Conservation (phyloP, 2,888 invertebrate species). For the Cyclophora punctaria region DNA sequence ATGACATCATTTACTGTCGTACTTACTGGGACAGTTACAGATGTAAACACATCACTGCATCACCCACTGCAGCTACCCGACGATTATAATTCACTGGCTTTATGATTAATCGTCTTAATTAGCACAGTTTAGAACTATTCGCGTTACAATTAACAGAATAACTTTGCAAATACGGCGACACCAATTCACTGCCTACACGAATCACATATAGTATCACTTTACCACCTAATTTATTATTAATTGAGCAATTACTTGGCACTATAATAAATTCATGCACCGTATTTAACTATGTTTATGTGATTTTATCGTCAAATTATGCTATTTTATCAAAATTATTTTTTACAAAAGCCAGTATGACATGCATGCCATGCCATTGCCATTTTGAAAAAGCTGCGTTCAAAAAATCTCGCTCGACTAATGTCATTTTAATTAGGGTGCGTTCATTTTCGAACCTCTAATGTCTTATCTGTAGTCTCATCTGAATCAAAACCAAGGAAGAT, state of each 20-base stretch:
- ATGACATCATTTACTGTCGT: slow-evolving; percentile 61
- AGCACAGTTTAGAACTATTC: slow-evolving; percentile 27
- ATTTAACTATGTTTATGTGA: slow-evolving; percentile 21
- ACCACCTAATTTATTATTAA: slow-evolving; percentile 22
- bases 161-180: slow-evolving; percentile 48
- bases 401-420: slow-evolving; percentile 24
- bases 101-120: slow-evolving; percentile 26
- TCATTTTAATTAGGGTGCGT: slow-evolving; percentile 35
- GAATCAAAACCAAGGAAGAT: too few relatives aligned
- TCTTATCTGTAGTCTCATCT: too few relatives aligned
- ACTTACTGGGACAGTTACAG: slow-evolving; percentile 65
- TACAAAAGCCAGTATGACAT: slow-evolving; percentile 62
- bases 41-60: slow-evolving; percentile 70
- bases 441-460: slow-evolving; percentile 19
- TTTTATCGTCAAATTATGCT: slow-evolving; percentile 35
- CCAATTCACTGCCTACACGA: slow-evolving; percentile 63
- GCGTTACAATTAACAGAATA: slow-evolving; percentile 38
- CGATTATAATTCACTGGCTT: slow-evolving; percentile 23
- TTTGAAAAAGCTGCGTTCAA: slow-evolving; percentile 57
- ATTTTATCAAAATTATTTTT: slow-evolving; percentile 47
- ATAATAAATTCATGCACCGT: slow-evolving; percentile 19
- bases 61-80: slow-evolving; percentile 36
- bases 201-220: slow-evolving; percentile 35
- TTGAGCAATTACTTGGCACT: slow-evolving; percentile 38
- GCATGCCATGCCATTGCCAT: slow-evolving; percentile 70